Evolutionary conservation across 2,888 invertebrate species (phyloP).

Genomic region (Polia nebulosa): DNA sequence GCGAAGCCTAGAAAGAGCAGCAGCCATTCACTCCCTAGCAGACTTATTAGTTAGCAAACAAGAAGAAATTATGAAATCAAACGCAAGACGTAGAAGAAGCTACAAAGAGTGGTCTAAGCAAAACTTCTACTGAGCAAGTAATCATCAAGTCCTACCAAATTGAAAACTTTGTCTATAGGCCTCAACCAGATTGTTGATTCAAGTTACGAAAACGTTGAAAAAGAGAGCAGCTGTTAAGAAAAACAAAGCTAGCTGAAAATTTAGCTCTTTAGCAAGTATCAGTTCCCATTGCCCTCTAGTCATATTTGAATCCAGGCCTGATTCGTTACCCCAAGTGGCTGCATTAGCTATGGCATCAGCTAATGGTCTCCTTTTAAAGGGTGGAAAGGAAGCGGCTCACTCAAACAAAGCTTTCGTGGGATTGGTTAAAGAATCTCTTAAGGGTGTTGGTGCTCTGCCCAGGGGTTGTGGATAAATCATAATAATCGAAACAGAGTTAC

Average conservation of each 20-base stretch:
- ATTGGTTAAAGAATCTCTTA: constrained; percentile 97
- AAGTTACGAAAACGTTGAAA: no score
- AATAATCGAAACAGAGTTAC: no score
- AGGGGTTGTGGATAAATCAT: no score
- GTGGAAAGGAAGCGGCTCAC: constrained; percentile 98
- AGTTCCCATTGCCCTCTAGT: constrained; percentile 98
- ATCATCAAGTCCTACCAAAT: constrained; percentile 95
- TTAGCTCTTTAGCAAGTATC: no score
- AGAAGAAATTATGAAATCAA: constrained; percentile 96
- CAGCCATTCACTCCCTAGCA: constrained; percentile 96
- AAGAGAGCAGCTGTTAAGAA: no score
- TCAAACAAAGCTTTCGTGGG: constrained; percentile 98
- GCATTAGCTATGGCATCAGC: no score
- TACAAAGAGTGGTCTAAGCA: constrained; percentile 94
- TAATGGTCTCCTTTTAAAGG: constrained; percentile 98
- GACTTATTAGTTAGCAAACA: constrained; percentile 96
- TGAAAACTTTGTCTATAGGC: constrained; percentile 96
- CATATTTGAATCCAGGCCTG: constrained; percentile 99
- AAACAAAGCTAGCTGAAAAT: no score
- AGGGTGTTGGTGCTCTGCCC: no score
- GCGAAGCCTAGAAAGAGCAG: constrained; percentile 96
- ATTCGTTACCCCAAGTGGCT: constrained; percentile 99
- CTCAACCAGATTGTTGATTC: no score
- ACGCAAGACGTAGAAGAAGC: constrained; percentile 97
- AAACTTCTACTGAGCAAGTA: constrained; percentile 96